Percentiles rank a stretch among this genome's conserved stretches.
phyloP scores from a whole-genome alignment of 1,140 invertebrate species.

The Nymphalis io region DNA sequence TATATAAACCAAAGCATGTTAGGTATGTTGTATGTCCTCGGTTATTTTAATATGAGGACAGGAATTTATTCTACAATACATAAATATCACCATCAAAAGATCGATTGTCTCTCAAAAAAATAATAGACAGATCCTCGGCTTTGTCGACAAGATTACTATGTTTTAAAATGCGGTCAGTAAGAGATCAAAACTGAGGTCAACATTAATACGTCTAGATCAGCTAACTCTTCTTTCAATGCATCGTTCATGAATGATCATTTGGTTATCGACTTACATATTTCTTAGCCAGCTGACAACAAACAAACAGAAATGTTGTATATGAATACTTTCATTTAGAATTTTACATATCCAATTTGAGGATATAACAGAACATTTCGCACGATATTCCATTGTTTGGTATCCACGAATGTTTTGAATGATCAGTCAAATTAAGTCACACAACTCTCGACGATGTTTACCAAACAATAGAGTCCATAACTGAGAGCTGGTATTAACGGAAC shows the following conservation, averaged over 20 bases:
- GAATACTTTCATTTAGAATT: conserved; percentile 12
- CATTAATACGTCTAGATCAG: conserved; percentile 14
- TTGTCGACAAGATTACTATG: background rate
- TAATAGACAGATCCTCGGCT: background rate
- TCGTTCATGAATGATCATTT: conserved; percentile 14
- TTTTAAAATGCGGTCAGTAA: conserved; percentile 5
- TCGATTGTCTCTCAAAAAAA: too few relatives aligned
- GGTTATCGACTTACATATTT: conserved; percentile 15
- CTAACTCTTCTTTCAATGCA: conserved; percentile 9
- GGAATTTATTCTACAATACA: too few relatives aligned
- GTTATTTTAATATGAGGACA: too few relatives aligned
- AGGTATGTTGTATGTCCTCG: too few relatives aligned
- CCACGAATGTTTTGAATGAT: conserved; percentile 15
- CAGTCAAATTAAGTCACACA: conserved; percentile 17
- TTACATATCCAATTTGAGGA: conserved; percentile 26
- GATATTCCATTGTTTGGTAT: conserved; percentile 19
- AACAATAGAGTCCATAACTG: conserved; percentile 29
- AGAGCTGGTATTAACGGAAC: conserved; percentile 7
- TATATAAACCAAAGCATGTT: background rate
- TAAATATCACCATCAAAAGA: too few relatives aligned
- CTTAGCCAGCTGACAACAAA: background rate
- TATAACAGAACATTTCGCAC: conserved; percentile 22
- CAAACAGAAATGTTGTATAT: background rate
- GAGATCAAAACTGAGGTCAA: conserved; percentile 12
- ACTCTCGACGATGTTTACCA: conserved; percentile 18